Conservation (phyloP, 2,797 vertebrate species). For the Florisuga fusca region DNA sequence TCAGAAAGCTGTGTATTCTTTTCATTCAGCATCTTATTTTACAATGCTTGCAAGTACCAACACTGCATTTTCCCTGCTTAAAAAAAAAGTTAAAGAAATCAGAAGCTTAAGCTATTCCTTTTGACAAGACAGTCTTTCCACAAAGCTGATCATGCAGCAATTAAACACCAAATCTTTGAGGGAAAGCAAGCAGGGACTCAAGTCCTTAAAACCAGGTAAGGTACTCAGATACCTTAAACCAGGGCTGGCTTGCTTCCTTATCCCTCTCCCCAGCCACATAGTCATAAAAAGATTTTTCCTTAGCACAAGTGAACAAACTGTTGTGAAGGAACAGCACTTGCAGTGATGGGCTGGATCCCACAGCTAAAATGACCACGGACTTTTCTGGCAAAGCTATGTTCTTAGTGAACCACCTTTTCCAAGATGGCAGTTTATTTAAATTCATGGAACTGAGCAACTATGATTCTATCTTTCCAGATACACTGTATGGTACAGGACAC, state of each 20-base stretch:
- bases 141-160: not conserved
- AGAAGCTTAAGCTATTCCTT: not conserved
- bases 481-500: rapidly evolving
- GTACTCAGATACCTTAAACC: not conserved
- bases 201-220: not conserved
- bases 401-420: not conserved
- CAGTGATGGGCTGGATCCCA: not conserved
- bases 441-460: not conserved
- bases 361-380: not conserved
- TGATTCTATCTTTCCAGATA: not conserved
- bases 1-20: not conserved
- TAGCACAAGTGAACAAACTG: not conserved
- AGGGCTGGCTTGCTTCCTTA: not conserved
- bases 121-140: not conserved
- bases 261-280: not conserved
- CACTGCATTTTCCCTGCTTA: not conserved
- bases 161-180: not conserved
- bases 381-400: not conserved
- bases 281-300: not conserved
- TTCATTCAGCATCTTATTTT: not conserved
- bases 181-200: not conserved
- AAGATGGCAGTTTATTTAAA: not conserved
- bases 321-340: not conserved
- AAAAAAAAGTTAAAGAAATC: too few relatives aligned
- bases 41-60: not conserved